phyloP scores from a whole-genome alignment of 37 sponge, comb jelly and placozoan species.

The Ephydatia muelleri region DNA sequence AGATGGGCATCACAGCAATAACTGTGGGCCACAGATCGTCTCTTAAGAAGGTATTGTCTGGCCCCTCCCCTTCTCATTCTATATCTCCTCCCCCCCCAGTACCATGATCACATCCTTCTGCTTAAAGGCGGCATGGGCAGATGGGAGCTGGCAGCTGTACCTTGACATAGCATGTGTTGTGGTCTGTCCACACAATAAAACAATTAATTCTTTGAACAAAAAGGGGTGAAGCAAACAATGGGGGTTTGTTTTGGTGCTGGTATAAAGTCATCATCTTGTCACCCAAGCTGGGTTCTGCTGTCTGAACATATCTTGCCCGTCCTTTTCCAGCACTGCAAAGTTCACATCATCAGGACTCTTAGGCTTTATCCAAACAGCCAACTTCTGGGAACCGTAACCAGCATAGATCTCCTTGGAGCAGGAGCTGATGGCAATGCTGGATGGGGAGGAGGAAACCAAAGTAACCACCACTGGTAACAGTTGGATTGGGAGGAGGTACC shows the following conservation, averaged over 20 bases:
- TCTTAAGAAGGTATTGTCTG: constrained; percentile 64
- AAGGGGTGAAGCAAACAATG: neutral
- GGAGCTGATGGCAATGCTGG: constrained; percentile 68
- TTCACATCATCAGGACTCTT: constrained; percentile 11
- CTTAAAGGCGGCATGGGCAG: neutral
- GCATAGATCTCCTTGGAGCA: constrained; percentile 76
- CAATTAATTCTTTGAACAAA: neutral
- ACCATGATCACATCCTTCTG: constrained; percentile 5
- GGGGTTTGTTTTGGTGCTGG: neutral
- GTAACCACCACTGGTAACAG: too few species aligned
- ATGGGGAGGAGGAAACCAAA: constrained; percentile 4
- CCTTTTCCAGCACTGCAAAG: neutral
- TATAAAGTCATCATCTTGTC: neutral
- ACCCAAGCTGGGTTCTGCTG: neutral
- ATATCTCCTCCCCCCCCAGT: neutral
- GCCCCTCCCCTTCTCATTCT: neutral
- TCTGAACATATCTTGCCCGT: neutral
- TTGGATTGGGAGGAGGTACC: constrained; percentile 41
- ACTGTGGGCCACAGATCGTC: constrained; percentile 84
- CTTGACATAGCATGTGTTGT: neutral
- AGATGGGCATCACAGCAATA: constrained; percentile 73
- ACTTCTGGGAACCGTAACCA: constrained; percentile 60
- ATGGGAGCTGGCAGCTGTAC: neutral
- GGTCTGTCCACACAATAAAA: neutral
- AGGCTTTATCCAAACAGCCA: constrained; percentile 73